These are phyloP conservation scores for Chionomys nivalis DNA, from an alignment of 2,113 vertebrate genomes.

Conservation along the genomic window DNA sequence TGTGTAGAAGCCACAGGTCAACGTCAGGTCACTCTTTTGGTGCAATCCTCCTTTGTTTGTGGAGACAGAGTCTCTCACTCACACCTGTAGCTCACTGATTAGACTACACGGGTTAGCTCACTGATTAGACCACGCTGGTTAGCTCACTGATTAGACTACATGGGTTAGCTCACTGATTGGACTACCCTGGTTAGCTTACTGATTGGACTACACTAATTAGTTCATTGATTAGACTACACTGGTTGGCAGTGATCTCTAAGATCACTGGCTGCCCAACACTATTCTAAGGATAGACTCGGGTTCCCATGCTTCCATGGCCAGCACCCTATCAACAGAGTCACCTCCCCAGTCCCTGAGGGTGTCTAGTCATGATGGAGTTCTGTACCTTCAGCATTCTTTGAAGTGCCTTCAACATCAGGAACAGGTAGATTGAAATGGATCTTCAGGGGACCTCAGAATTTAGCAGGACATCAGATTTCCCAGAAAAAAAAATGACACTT, in stretches of 20 bases:
- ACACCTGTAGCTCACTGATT: neutral
- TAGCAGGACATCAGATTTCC: neutral
- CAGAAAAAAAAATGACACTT: conserved; percentile 1
- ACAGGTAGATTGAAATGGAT: neutral
- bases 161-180: no score
- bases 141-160: no score
- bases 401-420: conserved; percentile 27
- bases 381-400: neutral
- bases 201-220: no score
- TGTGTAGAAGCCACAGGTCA: neutral
- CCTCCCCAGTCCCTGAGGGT: neutral
- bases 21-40: neutral
- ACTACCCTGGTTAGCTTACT: no score
- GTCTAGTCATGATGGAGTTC: neutral
- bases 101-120: no score
- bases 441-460: neutral
- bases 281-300: no score
- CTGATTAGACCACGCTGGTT: no score
- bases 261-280: neutral
- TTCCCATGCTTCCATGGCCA: neutral
- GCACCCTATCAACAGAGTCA: no score
- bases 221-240: no score
- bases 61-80: neutral
- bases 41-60: neutral
- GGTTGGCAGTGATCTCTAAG: no score